Base-by-base conservation (phyloP, 2,113 vertebrate species). In the Ariopsis seemanni region DNA sequence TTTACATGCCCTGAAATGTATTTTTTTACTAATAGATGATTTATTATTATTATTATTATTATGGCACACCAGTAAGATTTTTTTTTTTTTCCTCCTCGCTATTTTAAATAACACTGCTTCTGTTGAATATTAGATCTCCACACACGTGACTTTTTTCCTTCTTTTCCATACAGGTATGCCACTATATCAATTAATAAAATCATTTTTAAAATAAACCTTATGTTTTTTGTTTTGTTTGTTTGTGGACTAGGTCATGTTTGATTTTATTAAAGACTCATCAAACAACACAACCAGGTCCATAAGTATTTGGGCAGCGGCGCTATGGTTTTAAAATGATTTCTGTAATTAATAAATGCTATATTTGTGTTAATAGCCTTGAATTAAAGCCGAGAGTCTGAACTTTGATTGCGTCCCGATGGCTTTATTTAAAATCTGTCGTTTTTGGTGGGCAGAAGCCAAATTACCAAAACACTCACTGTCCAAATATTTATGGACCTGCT, bases 21-120 rank as follows among this genome's bases (percentile, higher is more conserved):
- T 99, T 99, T 99, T 99, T 99, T 96, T 99, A 99, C 98, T 99
- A 99, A 99, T 98, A 98, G 96, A 98, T 96, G 90, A 96, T 97
- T 97, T 98, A 99, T 80, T 30, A 34, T 58, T 25, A n/a, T 53
- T 14, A 34, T 78, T 27, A 17, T 78, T n/a, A 7, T 78, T 27
- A 57, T 79, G 97, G 97, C 98, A 97, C 97, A 97, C 96, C 94
- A 95, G 95, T 97, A 22, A 42, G 27, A 97, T 96, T 95, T 95
- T 95, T 96, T 96, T 97, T 95, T 96, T 96, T 95, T 4, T 34
- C 1, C 3, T 42, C 42, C 42, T 42, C 42, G 42, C 42, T 42
- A 94, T 94, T 97, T 93, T 91, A 92, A 95, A 96, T 96, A 98
- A 96, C 96, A 98, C 96, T 92, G 97, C 97, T 97, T 97, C 96